Percentiles rank a stretch among this genome's conserved stretches.
Evolutionary conservation across 2,888 invertebrate genomes (phyloP).

Genomic region (Callimorpha dominula): DNA sequence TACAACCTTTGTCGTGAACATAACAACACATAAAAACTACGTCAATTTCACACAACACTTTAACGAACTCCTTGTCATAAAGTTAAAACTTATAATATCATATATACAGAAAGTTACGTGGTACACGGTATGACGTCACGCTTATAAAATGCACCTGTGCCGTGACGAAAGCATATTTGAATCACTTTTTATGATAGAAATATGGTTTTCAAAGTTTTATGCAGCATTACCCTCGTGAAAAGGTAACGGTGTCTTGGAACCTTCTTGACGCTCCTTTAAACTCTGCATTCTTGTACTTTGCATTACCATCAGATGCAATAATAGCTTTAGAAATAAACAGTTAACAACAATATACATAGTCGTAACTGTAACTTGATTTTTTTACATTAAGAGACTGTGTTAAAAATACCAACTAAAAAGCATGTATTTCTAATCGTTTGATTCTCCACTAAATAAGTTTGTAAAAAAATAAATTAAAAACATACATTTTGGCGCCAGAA

Average conservation of each 20-base stretch:
- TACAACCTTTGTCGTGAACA: neutral
- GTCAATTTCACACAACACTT: neutral
- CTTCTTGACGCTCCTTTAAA: neutral
- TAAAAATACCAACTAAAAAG: too few relatives aligned
- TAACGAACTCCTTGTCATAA: neutral
- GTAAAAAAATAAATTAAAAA: too few relatives aligned
- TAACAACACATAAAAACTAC: neutral
- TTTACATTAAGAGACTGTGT: too few relatives aligned
- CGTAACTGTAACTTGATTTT: too few relatives aligned
- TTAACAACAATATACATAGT: too few relatives aligned
- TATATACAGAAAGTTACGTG: conserved; percentile 9
- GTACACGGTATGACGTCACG: conserved; percentile 20
- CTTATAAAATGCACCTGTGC: conserved; percentile 37
- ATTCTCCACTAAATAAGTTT: too few relatives aligned
- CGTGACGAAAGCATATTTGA: conserved; percentile 49
- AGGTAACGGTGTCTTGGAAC: neutral
- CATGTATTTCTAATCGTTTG: too few relatives aligned
- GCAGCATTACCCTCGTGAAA: neutral
- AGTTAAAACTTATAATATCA: conserved; percentile 7
- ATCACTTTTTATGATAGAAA: conserved; percentile 29
- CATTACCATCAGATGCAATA: too few relatives aligned
- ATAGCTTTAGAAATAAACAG: too few relatives aligned
- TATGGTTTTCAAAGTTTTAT: conserved; percentile 23
- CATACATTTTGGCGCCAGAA: too few relatives aligned
- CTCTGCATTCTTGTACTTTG: neutral